phyloP scores from a whole-genome alignment of 2,888 invertebrate genomes.

The Thelaira solivaga region DNA sequence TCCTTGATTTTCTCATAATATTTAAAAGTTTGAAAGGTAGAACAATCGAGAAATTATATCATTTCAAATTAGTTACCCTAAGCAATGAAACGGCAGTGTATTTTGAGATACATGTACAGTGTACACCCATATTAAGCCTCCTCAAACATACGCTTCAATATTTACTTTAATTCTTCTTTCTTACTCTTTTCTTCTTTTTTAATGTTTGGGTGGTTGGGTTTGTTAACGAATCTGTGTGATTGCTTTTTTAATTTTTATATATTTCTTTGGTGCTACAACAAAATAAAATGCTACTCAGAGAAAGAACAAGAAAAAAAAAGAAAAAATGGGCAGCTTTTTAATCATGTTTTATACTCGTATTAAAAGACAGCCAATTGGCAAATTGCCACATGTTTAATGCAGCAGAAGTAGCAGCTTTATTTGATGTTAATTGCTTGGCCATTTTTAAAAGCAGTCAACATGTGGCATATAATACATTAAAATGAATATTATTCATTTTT shows the following conservation, averaged over 20 bases:
- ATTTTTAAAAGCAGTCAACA: constrained; percentile 57
- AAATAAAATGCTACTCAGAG: neutral
- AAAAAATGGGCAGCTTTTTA: constrained; percentile 11
- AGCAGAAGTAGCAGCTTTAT: constrained; percentile 43
- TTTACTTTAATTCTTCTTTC: constrained; percentile 39
- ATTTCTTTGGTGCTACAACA: neutral
- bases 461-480: constrained; percentile 57
- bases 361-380: constrained; percentile 59
- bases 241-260: too few relatives aligned
- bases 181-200: neutral
- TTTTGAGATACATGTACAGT: neutral
- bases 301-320: neutral
- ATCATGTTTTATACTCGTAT: constrained; percentile 45
- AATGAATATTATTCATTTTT: constrained; percentile 40
- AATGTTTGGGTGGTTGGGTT: neutral
- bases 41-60: too few relatives aligned
- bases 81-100: too few relatives aligned
- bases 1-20: too few relatives aligned
- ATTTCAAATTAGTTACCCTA: too few relatives aligned
- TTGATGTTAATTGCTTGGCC: constrained; percentile 61
- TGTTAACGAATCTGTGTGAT: neutral
- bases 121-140: neutral
- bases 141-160: neutral
- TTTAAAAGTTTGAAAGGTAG: too few relatives aligned
- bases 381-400: constrained; percentile 61